Conservation (phyloP, 2,888 invertebrate genomes). For the Rotaria sp. region DNA sequence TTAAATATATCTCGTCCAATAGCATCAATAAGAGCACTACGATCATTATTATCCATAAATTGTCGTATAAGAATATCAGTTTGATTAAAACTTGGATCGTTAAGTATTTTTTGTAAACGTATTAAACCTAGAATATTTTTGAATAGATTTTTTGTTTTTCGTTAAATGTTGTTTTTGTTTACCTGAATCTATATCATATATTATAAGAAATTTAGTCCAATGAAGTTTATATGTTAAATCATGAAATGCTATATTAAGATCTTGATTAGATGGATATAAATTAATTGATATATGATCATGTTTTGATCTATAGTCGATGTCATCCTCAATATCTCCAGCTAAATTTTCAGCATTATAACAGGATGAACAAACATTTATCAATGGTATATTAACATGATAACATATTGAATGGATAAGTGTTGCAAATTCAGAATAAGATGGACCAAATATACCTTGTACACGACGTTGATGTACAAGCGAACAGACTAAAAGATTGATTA, state of each 20-base stretch:
- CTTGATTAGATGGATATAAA: constrained; percentile 21
- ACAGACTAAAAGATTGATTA: neutral
- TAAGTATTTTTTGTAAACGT: neutral
- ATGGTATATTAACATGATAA: constrained; percentile 3
- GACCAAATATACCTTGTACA: constrained; percentile 24
- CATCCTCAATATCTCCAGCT: neutral
- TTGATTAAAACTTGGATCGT: neutral
- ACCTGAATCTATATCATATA: constrained; percentile 20
- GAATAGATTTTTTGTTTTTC: neutral
- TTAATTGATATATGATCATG: neutral
- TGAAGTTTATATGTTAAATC: constrained; percentile 21
- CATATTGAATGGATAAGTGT: constrained; percentile 9
- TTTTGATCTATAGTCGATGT: neutral
- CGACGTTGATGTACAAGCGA: neutral
- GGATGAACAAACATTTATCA: neutral
- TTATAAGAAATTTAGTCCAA: neutral
- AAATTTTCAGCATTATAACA: neutral
- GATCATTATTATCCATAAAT: neutral
- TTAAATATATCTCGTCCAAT: constrained; percentile 31
- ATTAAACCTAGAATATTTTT: neutral
- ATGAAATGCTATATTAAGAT: constrained; percentile 24
- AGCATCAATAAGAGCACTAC: neutral
- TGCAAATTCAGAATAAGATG: neutral
- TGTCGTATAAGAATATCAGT: constrained; percentile 29
- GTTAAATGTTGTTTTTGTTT: neutral